phyloP scores from a whole-genome alignment of 2,797 vertebrate species.

The Centroberyx gerrardi region DNA sequence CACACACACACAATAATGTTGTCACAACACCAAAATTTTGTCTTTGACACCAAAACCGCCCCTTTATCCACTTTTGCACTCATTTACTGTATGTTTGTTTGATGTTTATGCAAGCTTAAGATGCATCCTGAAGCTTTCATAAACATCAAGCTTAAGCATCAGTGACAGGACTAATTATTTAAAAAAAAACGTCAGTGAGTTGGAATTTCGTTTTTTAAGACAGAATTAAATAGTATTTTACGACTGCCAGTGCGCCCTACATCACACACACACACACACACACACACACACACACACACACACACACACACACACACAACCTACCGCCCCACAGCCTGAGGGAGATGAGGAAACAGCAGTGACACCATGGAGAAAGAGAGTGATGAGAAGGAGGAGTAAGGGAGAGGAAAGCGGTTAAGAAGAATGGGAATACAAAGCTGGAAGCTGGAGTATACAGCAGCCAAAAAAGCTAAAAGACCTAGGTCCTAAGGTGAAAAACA shows the following conservation, averaged over 20 bases:
- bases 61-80: conserved; percentile 1
- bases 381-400: conserved; percentile 36
- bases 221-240: no score
- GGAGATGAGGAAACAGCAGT: conserved; percentile 51
- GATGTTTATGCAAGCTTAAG: conserved; percentile 23
- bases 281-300: not conserved
- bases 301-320: not conserved
- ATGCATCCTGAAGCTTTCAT: conserved; percentile 17
- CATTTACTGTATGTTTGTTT: conserved; percentile 30
- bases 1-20: conserved; percentile 34
- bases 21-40: conserved; percentile 55
- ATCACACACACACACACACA: not conserved
- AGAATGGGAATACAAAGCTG: conserved; percentile 16
- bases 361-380: conserved; percentile 52
- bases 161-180: conserved; percentile 26
- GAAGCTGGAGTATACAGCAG: not conserved
- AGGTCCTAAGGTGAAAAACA: conserved; percentile 44
- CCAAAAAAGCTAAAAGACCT: conserved; percentile 3
- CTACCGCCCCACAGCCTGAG: conserved; percentile 23
- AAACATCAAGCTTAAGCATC: conserved; percentile 17
- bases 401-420: conserved; percentile 32
- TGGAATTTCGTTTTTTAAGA: conserved; percentile 12
- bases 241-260: no score
- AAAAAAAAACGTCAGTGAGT: conserved; percentile 27
- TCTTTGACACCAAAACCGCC: conserved; percentile 30